A percentile compares a stretch with the other conserved stretches of the same genome.
phyloP scores from a whole-genome alignment of 2,113 vertebrate species.

The Dinomys branickii region DNA sequence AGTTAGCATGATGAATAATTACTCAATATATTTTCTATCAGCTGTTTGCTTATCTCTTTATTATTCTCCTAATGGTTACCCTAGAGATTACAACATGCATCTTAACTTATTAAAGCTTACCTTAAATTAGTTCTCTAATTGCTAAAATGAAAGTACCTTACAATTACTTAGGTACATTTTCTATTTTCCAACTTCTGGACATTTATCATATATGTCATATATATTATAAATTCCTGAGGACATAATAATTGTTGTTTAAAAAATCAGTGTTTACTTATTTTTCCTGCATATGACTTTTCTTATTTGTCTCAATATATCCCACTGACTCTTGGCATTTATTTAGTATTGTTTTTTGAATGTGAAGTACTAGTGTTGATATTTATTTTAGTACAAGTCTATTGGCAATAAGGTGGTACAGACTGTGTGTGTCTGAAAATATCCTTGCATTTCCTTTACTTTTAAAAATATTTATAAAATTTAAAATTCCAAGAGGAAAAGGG shows the following conservation, averaged over 20 bases:
- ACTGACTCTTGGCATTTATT: not conserved
- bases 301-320: not conserved
- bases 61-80: slow-evolving; percentile 65
- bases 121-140: slow-evolving; percentile 57
- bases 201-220: not conserved
- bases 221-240: not conserved
- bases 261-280: not conserved
- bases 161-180: slow-evolving; percentile 26
- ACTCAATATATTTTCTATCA: slow-evolving; percentile 55
- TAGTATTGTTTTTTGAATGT: not conserved
- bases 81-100: slow-evolving; percentile 47
- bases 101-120: slow-evolving; percentile 60
- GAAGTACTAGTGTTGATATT: not conserved
- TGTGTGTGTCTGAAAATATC: not conserved
- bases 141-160: not conserved
- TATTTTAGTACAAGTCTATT: not conserved
- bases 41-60: slow-evolving; percentile 58
- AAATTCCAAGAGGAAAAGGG: not conserved
- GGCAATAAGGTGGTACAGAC: not conserved
- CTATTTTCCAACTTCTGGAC: not conserved
- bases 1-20: slow-evolving; percentile 68
- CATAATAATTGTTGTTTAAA: slow-evolving; percentile 21
- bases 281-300: not conserved
- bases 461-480: not conserved
- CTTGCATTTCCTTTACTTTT: not conserved